Percentiles rank a stretch among this genome's conserved stretches.
These are phyloP conservation scores for Ephialtes manifestator DNA, from an alignment of 2,888 invertebrate species.

Conservation along the genomic window DNA sequence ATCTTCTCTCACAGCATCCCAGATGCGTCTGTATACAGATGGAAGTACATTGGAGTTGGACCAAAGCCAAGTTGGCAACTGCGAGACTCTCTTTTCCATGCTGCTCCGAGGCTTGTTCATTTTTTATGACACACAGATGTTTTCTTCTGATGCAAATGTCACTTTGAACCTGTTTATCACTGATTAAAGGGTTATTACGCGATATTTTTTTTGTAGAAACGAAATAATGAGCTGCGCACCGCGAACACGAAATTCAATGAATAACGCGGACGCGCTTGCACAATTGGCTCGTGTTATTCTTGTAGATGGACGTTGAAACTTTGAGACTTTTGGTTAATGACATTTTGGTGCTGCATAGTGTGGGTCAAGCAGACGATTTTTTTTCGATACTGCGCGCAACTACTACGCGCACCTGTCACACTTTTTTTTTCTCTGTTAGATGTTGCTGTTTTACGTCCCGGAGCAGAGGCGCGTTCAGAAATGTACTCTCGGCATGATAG, in stretches of 20 bases:
- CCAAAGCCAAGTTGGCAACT: constrained; percentile 85
- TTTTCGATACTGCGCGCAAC: constrained; percentile 17
- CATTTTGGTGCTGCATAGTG: constrained; percentile 61
- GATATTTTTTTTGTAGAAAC: not conserved
- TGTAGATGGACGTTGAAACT: constrained; percentile 36
- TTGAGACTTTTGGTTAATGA: constrained; percentile 52
- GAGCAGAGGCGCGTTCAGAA: too few relatives aligned
- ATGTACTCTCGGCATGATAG: not conserved
- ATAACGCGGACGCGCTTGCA: constrained; percentile 59
- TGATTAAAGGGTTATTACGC: not conserved
- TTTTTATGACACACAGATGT: constrained; percentile 4
- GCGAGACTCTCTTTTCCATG: constrained; percentile 80
- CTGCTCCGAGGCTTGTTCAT: constrained; percentile 79
- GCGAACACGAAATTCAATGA: constrained; percentile 18
- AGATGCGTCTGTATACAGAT: constrained; percentile 85
- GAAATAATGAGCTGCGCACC: not conserved
- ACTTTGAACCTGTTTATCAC: not conserved
- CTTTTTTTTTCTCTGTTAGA: not conserved
- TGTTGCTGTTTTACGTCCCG: too few relatives aligned
- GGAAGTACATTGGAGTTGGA: constrained; percentile 84
- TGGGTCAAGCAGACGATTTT: constrained; percentile 64
- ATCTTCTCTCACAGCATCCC: constrained; percentile 85
- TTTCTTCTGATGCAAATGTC: constrained; percentile 1
- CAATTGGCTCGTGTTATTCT: constrained; percentile 45
- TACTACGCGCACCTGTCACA: constrained; percentile 1